phyloP scores from a whole-genome alignment of 2,888 invertebrate genomes.

The Nematopogon swammerdamellus region DNA sequence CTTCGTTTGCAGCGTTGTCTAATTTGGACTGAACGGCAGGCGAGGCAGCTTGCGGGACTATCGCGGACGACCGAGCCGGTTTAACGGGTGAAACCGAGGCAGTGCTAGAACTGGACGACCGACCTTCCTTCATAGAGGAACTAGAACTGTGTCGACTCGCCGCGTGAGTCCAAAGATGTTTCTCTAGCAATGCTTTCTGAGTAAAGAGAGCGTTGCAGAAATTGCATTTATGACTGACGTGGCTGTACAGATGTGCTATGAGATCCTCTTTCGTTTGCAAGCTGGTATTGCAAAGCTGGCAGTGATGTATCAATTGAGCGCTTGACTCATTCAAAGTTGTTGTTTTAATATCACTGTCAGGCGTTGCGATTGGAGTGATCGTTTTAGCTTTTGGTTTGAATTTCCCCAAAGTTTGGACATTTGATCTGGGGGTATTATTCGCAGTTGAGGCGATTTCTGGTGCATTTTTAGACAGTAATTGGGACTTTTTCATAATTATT shows the following conservation, averaged over 20 bases:
- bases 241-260: constrained; percentile 2
- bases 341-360: no score
- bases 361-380: no score
- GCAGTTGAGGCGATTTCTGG: no score
- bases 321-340: no score
- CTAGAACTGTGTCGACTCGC: not conserved
- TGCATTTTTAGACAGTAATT: not conserved
- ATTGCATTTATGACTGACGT: not conserved
- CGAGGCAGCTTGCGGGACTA: no score
- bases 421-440: no score
- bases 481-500: not conserved
- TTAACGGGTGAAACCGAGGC: no score
- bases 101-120: not conserved
- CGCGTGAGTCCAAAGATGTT: not conserved
- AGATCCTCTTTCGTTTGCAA: not conserved
- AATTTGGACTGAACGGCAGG: no score
- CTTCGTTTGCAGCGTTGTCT: no score
- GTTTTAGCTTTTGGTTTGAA: no score
- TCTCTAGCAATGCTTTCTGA: not conserved
- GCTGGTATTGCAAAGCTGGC: not conserved
- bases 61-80: not conserved
- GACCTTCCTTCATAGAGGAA: not conserved
- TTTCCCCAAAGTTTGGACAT: no score
- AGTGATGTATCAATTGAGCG: constrained; percentile 4
- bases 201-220: not conserved